Conservation (phyloP, 2,797 vertebrate genomes). For the Neosilurus hyrtlii region DNA sequence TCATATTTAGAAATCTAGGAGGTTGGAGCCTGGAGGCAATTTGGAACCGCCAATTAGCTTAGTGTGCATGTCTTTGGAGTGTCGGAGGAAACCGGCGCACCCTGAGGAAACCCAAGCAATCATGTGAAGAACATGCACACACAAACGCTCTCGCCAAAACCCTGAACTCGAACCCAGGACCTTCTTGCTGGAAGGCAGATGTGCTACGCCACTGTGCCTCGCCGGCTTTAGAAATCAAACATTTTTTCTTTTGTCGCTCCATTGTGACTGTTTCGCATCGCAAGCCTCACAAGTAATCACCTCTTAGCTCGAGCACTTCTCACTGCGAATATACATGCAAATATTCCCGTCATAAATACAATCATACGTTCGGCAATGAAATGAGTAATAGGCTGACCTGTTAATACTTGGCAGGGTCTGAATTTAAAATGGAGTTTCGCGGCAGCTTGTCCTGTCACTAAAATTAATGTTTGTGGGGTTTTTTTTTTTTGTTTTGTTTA, state of each 20-base stretch:
- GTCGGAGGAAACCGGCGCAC: too few species aligned
- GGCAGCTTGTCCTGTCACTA: slow-evolving; percentile 30
- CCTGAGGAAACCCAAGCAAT: too few species aligned
- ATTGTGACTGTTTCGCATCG: background rate
- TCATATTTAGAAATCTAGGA: too few species aligned
- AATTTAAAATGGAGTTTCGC: slow-evolving; percentile 37
- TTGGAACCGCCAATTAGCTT: too few species aligned
- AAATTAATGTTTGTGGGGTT: slow-evolving; percentile 46
- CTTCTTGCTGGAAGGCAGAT: too few species aligned
- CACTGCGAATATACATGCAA: slow-evolving; percentile 16
- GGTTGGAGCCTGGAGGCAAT: too few species aligned
- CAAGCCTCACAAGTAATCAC: background rate
- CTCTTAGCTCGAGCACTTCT: slow-evolving; percentile 19
- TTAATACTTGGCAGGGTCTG: slow-evolving; percentile 43
- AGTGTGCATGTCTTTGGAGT: too few species aligned
- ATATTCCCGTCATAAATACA: slow-evolving; percentile 32
- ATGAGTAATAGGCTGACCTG: slow-evolving; percentile 45
- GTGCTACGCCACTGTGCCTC: too few species aligned
- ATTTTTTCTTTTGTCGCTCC: background rate
- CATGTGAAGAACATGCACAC: too few species aligned
- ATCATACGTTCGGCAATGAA: slow-evolving; percentile 2
- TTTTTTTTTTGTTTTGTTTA: slow-evolving; percentile 35
- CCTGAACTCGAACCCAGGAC: too few species aligned
- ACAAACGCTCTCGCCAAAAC: too few species aligned
- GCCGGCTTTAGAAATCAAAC: background rate